Evolutionary conservation across 2,797 vertebrate species (phyloP).

Genomic region (Spatula versicolor): DNA sequence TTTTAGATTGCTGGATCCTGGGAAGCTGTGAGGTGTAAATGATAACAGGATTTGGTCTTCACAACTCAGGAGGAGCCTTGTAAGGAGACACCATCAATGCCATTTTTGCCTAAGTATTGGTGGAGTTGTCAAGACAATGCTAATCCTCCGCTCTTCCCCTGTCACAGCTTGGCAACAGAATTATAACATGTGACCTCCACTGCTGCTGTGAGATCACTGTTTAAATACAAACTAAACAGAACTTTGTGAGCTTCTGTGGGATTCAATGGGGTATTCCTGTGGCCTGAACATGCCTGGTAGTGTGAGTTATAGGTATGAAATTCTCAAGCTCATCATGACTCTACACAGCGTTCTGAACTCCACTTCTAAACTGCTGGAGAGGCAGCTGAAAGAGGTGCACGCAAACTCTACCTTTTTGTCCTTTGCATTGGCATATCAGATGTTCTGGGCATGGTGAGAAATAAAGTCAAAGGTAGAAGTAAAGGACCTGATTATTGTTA

Average conservation of each 20-base stretch:
- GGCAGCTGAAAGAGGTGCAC: neutral
- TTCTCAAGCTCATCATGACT: neutral
- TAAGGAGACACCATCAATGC: neutral
- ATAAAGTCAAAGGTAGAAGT: neutral
- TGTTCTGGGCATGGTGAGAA: accelerated
- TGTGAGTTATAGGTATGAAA: accelerated
- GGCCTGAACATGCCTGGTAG: neutral
- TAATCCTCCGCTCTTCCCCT: neutral
- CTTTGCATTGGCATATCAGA: neutral
- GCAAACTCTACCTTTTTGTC: neutral
- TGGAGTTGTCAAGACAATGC: slow-evolving; percentile 36
- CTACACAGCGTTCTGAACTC: neutral
- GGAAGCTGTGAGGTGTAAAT: neutral
- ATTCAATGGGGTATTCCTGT: neutral
- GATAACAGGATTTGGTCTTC: neutral
- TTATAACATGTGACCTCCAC: neutral
- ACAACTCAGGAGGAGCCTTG: neutral
- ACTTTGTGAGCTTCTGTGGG: accelerated
- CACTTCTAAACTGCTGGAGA: neutral
- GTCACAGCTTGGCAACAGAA: neutral
- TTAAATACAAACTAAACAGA: neutral
- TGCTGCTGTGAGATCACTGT: neutral
- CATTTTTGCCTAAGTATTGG: neutral
- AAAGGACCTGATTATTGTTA: neutral
- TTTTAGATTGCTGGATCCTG: neutral